phyloP scores from a whole-genome alignment of 2,797 vertebrate genomes.

The Argya squamiceps region DNA sequence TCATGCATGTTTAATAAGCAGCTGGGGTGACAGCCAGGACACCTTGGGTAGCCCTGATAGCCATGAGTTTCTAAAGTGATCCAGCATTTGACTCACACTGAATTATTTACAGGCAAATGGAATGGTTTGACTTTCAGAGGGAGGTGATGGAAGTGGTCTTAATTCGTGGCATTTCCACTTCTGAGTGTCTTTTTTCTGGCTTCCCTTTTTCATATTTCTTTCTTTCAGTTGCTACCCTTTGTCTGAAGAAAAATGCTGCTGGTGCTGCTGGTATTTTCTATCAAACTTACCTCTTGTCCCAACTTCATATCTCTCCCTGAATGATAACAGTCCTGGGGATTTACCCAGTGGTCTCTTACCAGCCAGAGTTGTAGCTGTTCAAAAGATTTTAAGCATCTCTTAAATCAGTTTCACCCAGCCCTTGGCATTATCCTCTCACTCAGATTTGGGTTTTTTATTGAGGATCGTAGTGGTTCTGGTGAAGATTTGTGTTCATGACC shows the following conservation, averaged over 20 bases:
- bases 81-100: neutral
- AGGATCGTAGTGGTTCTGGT: constrained; percentile 26
- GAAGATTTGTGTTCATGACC: constrained; percentile 50
- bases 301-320: neutral
- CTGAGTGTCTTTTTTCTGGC: neutral
- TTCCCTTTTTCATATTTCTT: neutral
- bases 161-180: neutral
- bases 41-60: neutral
- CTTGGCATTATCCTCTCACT: constrained; percentile 6
- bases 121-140: neutral
- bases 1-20: neutral
- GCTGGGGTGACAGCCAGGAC: neutral
- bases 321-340: neutral
- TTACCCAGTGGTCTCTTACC: constrained; percentile 34
- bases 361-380: constrained; percentile 43
- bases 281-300: neutral
- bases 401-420: neutral
- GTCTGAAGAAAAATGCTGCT: neutral
- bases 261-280: neutral
- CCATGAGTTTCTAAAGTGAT: neutral
- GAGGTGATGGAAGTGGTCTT: neutral
- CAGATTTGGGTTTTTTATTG: neutral
- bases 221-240: neutral
- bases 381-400: constrained; percentile 47
- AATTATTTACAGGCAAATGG: neutral